These are phyloP conservation scores for Sapajus apella DNA, from an alignment of 2,113 vertebrate species.

Conservation along the genomic window DNA sequence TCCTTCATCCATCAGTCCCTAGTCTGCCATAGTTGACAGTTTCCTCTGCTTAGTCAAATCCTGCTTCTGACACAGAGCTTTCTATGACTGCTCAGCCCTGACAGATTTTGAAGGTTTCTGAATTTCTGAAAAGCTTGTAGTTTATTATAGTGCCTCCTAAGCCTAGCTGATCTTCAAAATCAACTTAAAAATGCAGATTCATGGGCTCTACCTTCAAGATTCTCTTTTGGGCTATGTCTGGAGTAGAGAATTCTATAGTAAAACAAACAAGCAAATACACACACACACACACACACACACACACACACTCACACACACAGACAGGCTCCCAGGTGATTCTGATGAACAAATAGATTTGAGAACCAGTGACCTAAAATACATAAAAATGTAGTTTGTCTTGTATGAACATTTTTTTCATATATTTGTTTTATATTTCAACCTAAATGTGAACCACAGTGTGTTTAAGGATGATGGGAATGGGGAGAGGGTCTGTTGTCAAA, in stretches of 20 bases:
- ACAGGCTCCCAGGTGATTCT: background rate
- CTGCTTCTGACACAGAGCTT: background rate
- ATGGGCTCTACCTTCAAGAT: background rate
- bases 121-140: conserved; percentile 11
- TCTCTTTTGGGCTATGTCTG: conserved; percentile 18
- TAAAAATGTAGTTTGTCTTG: background rate
- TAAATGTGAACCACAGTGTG: background rate
- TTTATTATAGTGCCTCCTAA: background rate
- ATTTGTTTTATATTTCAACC: background rate
- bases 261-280: background rate
- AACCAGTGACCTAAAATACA: background rate
- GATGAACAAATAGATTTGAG: conserved; percentile 9
- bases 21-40: background rate
- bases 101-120: background rate
- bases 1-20: background rate
- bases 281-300: too few relatives aligned
- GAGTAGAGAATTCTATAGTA: background rate
- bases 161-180: background rate
- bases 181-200: background rate
- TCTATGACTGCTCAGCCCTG: background rate
- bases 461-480: background rate
- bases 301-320: too few relatives aligned
- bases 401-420: background rate
- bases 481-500: background rate
- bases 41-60: background rate